These are phyloP conservation scores for Coturnix japonica DNA, from an alignment of 2,113 vertebrate species.

Conservation along the genomic window DNA sequence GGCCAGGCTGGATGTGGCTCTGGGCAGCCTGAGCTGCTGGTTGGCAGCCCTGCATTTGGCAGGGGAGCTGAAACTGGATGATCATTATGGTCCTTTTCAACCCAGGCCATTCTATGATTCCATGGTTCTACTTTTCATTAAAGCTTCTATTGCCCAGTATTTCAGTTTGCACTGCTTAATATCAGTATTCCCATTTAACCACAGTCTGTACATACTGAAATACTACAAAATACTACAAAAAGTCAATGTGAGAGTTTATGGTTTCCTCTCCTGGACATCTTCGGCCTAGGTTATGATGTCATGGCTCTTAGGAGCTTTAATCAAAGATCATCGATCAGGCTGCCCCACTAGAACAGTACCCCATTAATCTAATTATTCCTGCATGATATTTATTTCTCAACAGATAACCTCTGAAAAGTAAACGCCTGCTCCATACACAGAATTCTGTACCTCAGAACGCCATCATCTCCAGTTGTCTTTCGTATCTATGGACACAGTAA, in stretches of 20 bases:
- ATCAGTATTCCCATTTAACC: not conserved
- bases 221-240: not conserved
- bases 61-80: no score
- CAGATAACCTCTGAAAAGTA: not conserved
- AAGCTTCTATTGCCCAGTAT: not conserved
- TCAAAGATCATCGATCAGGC: not conserved
- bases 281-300: not conserved
- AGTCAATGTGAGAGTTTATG: not conserved
- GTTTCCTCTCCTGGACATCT: not conserved
- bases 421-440: not conserved
- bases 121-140: not conserved
- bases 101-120: no score
- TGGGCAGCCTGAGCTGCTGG: no score
- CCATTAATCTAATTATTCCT: not conserved
- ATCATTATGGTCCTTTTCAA: no score
- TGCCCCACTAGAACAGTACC: not conserved
- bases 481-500: not conserved
- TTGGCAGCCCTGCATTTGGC: no score
- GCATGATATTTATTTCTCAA: rapidly evolving
- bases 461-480: not conserved
- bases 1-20: no score
- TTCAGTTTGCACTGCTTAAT: not conserved
- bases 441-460: not conserved
- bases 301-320: not conserved
- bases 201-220: not conserved